Conservation (phyloP, 2,113 vertebrate genomes). For the Siniperca knerii region DNA sequence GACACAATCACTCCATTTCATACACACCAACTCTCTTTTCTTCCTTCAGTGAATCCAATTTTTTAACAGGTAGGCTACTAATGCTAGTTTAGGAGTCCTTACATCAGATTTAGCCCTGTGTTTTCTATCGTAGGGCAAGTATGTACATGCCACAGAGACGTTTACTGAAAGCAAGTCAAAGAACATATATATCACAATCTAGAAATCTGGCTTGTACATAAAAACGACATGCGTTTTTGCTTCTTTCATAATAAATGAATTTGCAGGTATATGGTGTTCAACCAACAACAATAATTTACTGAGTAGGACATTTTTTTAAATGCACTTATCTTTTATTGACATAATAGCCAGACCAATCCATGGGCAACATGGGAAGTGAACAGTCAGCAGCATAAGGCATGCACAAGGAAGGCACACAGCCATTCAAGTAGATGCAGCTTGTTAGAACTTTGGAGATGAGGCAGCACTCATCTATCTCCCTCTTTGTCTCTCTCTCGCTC, state of each 20-base stretch:
- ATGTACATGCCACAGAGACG: neutral
- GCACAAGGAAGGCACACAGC: slow-evolving; percentile 28
- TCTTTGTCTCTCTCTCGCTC: neutral
- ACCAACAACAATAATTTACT: neutral
- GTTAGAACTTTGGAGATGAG: slow-evolving; percentile 25
- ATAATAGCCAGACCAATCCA: slow-evolving; percentile 21
- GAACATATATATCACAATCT: neutral
- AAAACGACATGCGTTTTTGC: neutral
- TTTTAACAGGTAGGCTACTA: neutral
- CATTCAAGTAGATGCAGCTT: slow-evolving; percentile 36
- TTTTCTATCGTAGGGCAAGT: neutral
- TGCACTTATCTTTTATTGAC: slow-evolving; percentile 50
- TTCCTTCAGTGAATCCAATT: neutral
- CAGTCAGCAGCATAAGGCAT: slow-evolving; percentile 34
- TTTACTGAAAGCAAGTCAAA: neutral
- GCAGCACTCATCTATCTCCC: neutral
- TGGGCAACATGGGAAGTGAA: slow-evolving; percentile 31
- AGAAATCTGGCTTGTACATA: neutral
- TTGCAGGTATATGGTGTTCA: slow-evolving; percentile 11
- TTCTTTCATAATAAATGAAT: neutral
- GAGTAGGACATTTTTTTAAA: neutral
- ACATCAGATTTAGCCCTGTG: neutral
- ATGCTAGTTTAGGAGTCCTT: neutral
- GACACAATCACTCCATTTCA: neutral
- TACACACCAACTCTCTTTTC: neutral